Evolutionary conservation across 2,797 vertebrate genomes (phyloP).

Genomic region (Urophycis tenuis): DNA sequence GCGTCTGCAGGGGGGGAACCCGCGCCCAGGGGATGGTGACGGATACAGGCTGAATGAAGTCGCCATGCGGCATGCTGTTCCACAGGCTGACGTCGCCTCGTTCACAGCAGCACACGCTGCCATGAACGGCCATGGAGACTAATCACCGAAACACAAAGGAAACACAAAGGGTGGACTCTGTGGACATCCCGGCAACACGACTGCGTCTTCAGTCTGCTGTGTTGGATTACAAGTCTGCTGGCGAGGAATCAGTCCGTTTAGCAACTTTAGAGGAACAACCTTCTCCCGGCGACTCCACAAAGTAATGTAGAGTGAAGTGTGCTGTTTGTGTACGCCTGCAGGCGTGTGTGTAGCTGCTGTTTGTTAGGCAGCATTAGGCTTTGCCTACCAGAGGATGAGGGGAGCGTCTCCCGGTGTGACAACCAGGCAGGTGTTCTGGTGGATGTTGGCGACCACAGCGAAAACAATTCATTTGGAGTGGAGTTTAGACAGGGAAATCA

Average conservation of each 20-base stretch:
- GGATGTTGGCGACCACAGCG: not conserved
- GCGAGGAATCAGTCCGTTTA: not conserved
- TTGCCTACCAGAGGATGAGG: not conserved
- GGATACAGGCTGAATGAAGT: too few relatives aligned
- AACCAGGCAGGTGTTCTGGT: not conserved
- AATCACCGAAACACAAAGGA: too few relatives aligned
- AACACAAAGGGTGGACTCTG: not conserved
- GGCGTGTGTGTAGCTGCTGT: not conserved
- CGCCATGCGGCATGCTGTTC: conserved; percentile 18
- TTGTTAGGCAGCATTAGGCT: not conserved
- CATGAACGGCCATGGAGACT: conserved; percentile 26
- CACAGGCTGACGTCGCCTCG: conserved; percentile 27
- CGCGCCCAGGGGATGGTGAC: too few relatives aligned
- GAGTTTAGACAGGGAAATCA: not conserved
- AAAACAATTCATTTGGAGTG: not conserved
- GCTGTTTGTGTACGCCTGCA: not conserved
- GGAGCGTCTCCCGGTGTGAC: not conserved
- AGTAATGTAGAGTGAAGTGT: not conserved
- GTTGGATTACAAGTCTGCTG: not conserved
- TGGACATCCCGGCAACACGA: too few relatives aligned
- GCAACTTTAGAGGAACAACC: not conserved
- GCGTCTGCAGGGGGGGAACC: too few relatives aligned
- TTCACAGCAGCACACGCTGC: conserved; percentile 31
- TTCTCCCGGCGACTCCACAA: not conserved
- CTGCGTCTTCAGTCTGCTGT: too few relatives aligned